phyloP scores from a whole-genome alignment of 1,140 invertebrate genomes.

The Macrosteles quadrilineatus region DNA sequence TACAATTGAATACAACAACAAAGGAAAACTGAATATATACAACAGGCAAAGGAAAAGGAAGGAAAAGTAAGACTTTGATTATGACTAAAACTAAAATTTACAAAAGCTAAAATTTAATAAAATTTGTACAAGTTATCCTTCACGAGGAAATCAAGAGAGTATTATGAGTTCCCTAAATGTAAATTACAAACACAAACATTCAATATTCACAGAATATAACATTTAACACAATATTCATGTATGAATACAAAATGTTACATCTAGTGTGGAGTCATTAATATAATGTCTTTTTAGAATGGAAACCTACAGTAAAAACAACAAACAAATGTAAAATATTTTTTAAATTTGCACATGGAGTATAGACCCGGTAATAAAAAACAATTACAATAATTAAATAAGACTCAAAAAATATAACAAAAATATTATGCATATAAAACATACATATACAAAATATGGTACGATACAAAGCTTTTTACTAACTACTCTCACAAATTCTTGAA shows the following conservation, averaged over 20 bases:
- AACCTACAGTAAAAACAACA: background rate
- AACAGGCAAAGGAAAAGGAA: background rate
- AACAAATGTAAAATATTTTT: too few species aligned
- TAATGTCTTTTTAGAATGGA: constrained; percentile 12
- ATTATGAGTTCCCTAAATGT: background rate
- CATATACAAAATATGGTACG: too few species aligned
- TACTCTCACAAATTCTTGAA: too few species aligned
- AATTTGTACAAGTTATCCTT: background rate
- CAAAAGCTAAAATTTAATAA: background rate
- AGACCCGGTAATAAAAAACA: too few species aligned
- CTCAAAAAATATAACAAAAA: too few species aligned
- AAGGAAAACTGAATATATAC: background rate
- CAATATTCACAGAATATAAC: constrained; percentile 26
- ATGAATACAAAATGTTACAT: constrained; percentile 12
- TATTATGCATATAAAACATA: too few species aligned
- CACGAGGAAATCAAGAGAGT: background rate
- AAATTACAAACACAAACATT: background rate
- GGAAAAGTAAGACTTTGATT: background rate
- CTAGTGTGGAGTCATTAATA: background rate
- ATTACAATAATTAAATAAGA: too few species aligned
- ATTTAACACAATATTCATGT: background rate
- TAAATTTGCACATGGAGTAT: too few species aligned
- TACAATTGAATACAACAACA: background rate
- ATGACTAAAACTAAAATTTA: background rate
- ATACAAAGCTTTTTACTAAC: too few species aligned